Percentiles rank a stretch among this genome's conserved stretches.
These are phyloP conservation scores for Sebastes trivittatus DNA, from an alignment of 2,797 vertebrate genomes.

Conservation along the genomic window DNA sequence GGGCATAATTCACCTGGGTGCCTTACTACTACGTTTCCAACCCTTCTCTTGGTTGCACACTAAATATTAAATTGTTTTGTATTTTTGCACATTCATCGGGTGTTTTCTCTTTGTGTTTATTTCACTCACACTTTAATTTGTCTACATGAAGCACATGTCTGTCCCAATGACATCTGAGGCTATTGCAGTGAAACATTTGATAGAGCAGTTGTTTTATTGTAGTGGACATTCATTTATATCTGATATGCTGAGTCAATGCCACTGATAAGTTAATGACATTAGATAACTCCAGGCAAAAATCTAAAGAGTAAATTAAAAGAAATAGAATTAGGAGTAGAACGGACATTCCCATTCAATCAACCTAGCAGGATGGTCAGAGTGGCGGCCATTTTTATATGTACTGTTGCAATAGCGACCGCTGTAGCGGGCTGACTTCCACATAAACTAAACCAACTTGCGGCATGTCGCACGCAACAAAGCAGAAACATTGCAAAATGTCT, in stretches of 20 bases:
- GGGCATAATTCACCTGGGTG: not conserved
- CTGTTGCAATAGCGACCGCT: too few species aligned
- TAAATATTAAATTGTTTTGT: constrained; percentile 10
- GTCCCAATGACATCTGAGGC: not conserved
- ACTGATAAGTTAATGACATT: not conserved
- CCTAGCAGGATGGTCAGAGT: too few species aligned
- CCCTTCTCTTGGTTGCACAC: constrained; percentile 13
- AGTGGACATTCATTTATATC: not conserved
- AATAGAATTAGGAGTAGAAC: too few species aligned
- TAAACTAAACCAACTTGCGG: too few species aligned
- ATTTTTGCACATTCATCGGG: constrained; percentile 10
- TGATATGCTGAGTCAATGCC: not conserved
- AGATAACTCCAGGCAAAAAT: not conserved
- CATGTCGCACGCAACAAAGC: too few species aligned
- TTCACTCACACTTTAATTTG: not conserved
- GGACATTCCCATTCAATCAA: too few species aligned
- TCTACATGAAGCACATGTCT: not conserved
- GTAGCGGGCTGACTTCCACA: too few species aligned
- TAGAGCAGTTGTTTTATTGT: not conserved
- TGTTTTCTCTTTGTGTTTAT: constrained; percentile 22
- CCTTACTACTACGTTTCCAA: not conserved
- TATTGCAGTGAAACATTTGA: not conserved
- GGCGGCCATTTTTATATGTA: too few species aligned
- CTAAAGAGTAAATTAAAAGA: too few species aligned
- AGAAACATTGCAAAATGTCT: not conserved